These are phyloP conservation scores for Tachypleus tridentatus DNA, from an alignment of 1,140 invertebrate species.

Conservation along the genomic window DNA sequence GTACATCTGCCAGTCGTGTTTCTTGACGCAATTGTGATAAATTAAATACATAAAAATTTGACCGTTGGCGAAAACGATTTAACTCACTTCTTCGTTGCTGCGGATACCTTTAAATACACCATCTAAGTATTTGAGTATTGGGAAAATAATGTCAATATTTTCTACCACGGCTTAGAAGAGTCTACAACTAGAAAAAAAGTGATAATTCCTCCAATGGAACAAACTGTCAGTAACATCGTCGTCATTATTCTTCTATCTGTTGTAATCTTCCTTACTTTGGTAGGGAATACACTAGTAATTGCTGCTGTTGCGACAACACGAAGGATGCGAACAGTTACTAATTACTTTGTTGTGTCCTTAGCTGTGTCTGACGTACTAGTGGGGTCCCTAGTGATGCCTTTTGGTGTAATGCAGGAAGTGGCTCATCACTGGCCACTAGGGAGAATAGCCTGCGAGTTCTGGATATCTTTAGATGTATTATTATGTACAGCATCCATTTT, in stretches of 20 bases:
- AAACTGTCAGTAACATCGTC: no score
- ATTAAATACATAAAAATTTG: no score
- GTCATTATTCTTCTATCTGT: conserved; percentile 19
- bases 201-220: no score
- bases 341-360: conserved; percentile 40
- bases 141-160: no score
- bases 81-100: no score
- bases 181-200: no score
- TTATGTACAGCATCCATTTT: conserved; percentile 91
- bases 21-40: no score
- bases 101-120: no score
- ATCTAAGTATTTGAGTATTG: no score
- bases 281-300: conserved; percentile 40
- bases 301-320: conserved; percentile 32
- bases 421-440: conserved; percentile 73
- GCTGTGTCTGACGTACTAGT: conserved; percentile 40
- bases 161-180: no score
- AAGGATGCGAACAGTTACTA: conserved; percentile 53
- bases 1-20: no score
- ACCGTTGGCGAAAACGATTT: no score
- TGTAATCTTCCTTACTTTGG: conserved; percentile 23
- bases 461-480: conserved; percentile 94
- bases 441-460: conserved; percentile 88
- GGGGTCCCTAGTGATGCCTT: conserved; percentile 40
- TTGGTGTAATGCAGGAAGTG: conserved; percentile 28